A percentile compares a stretch with the other conserved stretches of the same genome.
Evolutionary conservation across 1,140 invertebrate species (phyloP).

Genomic region (Pseudachorutes palmiensis): DNA sequence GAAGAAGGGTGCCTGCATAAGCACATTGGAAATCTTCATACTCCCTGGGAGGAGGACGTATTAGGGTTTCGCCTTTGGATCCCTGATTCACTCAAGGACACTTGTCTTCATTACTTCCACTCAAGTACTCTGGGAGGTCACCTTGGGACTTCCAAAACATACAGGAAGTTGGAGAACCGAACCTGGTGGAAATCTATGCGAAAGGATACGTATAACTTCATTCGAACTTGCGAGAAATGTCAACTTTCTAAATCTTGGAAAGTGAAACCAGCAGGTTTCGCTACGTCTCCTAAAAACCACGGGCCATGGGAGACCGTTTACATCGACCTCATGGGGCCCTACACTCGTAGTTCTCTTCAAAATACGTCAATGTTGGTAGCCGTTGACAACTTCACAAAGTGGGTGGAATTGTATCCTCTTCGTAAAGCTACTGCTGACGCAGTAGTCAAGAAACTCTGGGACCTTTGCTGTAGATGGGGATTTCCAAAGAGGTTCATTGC

Average conservation of each 20-base stretch:
- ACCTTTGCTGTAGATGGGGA: conserved; percentile 37
- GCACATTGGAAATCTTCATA: background rate
- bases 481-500: conserved; percentile 32
- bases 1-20: conserved; percentile 5
- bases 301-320: conserved; percentile 34
- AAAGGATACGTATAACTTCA: conserved; percentile 8
- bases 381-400: conserved; percentile 34
- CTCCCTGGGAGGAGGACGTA: conserved; percentile 15
- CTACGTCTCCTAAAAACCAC: background rate
- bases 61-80: conserved; percentile 7
- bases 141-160: conserved; percentile 21
- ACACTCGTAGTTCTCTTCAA: conserved; percentile 21
- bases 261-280: background rate
- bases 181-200: conserved; percentile 18
- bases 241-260: conserved; percentile 1
- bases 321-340: conserved; percentile 37
- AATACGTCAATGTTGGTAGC: conserved; percentile 28
- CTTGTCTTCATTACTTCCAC: conserved; percentile 17
- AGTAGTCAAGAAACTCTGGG: conserved; percentile 23
- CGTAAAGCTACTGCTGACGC: conserved; percentile 24
- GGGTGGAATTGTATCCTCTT: conserved; percentile 35
- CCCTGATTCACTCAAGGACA: background rate
- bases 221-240: conserved; percentile 12
- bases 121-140: conserved; percentile 11
- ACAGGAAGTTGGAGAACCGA: background rate